phyloP scores from a whole-genome alignment of 2,888 invertebrate species.

The Ormyrus pomaceus region DNA sequence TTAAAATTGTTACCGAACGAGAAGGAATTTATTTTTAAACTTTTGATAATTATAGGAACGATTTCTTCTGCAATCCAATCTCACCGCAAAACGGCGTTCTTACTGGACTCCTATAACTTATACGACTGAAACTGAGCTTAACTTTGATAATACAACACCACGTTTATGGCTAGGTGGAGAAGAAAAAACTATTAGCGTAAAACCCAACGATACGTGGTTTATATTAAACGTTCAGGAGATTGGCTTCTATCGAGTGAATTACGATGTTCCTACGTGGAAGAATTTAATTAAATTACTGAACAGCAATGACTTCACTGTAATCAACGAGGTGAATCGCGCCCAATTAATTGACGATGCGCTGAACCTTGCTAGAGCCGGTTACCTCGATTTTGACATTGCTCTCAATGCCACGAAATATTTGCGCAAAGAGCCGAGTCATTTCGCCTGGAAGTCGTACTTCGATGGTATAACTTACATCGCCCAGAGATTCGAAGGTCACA shows the following conservation, averaged over 20 bases:
- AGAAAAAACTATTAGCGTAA: slow-evolving; percentile 61
- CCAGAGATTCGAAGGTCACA: slow-evolving; percentile 57
- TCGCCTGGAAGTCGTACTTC: slow-evolving; percentile 84
- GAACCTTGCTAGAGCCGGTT: slow-evolving; percentile 83
- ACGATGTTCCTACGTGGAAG: slow-evolving; percentile 86
- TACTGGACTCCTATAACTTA: slow-evolving; percentile 77
- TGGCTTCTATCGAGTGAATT: slow-evolving; percentile 86
- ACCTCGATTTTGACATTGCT: slow-evolving; percentile 83
- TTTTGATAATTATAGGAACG: slow-evolving; percentile 44
- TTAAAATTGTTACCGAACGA: no score
- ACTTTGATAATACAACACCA: slow-evolving; percentile 77
- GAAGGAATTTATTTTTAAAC: neutral
- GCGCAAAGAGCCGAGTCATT: slow-evolving; percentile 84
- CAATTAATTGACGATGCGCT: slow-evolving; percentile 89
- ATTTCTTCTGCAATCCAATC: slow-evolving; percentile 30
- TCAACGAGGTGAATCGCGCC: slow-evolving; percentile 86
- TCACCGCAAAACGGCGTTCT: slow-evolving; percentile 1
- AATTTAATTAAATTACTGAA: slow-evolving; percentile 80
- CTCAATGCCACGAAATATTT: slow-evolving; percentile 88
- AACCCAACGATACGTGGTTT: slow-evolving; percentile 79
- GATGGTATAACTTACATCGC: slow-evolving; percentile 73
- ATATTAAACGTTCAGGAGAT: slow-evolving; percentile 86
- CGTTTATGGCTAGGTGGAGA: slow-evolving; percentile 76
- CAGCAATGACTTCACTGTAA: slow-evolving; percentile 76
- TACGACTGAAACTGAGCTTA: slow-evolving; percentile 72